phyloP scores from a whole-genome alignment of 2,113 vertebrate genomes.

The Lutjanus erythropterus region DNA sequence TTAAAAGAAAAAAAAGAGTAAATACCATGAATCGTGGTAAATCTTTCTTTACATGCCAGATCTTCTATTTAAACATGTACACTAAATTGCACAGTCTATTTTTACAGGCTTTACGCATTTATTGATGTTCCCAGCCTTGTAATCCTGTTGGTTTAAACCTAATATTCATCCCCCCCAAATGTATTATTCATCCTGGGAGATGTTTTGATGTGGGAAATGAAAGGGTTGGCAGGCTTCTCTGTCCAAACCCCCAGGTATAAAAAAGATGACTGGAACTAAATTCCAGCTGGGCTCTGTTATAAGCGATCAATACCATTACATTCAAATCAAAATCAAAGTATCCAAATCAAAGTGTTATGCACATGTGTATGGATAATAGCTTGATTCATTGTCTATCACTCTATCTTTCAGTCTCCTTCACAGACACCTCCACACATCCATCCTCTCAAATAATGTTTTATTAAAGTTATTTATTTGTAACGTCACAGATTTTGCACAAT shows the following conservation, averaged over 20 bases:
- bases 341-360: constrained; percentile 32
- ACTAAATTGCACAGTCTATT: constrained; percentile 1
- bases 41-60: background rate
- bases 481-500: constrained; percentile 16
- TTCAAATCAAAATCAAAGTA: constrained; percentile 48
- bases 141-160: constrained; percentile 55
- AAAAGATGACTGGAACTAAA: constrained; percentile 53
- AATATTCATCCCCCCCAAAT: constrained; percentile 55
- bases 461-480: constrained; percentile 37
- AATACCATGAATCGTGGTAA: background rate
- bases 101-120: constrained; percentile 30
- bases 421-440: background rate
- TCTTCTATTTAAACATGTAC: background rate
- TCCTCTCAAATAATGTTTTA: constrained; percentile 4
- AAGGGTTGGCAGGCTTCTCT: constrained; percentile 59
- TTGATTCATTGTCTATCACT: background rate
- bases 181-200: constrained; percentile 64
- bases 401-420: background rate
- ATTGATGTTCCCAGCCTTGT: constrained; percentile 36
- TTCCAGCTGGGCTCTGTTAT: constrained; percentile 52
- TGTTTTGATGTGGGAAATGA: constrained; percentile 71
- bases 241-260: constrained; percentile 61
- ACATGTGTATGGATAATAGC: constrained; percentile 12
- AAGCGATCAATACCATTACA: constrained; percentile 60
- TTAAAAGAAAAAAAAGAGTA: background rate